Conservation (phyloP, 2,888 invertebrate species). For the Sarcophaga caerulescens region DNA sequence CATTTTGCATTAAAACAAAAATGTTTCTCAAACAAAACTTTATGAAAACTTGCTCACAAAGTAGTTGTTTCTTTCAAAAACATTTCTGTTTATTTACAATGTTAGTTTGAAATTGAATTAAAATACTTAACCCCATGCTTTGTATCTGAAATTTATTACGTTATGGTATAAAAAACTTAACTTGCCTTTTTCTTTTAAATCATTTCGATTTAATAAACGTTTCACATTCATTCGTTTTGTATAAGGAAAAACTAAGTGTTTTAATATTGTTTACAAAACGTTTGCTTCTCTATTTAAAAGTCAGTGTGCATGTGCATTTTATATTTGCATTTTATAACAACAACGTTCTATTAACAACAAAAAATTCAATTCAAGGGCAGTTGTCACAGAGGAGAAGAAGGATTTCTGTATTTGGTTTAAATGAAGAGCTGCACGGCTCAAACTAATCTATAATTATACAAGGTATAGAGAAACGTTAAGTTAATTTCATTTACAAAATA, state of each 20-base stretch:
- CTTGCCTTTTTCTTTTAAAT: constrained; percentile 44
- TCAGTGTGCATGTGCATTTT: background rate
- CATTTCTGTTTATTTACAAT: constrained; percentile 44
- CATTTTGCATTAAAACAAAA: constrained; percentile 51
- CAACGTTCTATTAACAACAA: constrained; percentile 26
- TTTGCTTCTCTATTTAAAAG: constrained; percentile 24
- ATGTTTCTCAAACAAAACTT: constrained; percentile 13
- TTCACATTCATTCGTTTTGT: constrained; percentile 21
- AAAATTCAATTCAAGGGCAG: constrained; percentile 10
- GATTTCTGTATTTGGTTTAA: constrained; percentile 37
- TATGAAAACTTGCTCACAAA: background rate
- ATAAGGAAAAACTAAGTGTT: constrained; percentile 19
- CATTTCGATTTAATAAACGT: background rate
- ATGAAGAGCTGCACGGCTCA: constrained; percentile 68
- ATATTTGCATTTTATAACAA: constrained; percentile 1
- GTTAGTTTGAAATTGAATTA: constrained; percentile 23
- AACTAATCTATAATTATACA: constrained; percentile 71
- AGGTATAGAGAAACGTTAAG: constrained; percentile 64
- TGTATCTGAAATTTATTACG: constrained; percentile 25
- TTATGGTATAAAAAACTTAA: constrained; percentile 30
- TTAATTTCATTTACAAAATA: constrained; percentile 15
- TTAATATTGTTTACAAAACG: constrained; percentile 14
- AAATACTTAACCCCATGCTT: constrained; percentile 35
- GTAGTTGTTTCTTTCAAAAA: background rate
- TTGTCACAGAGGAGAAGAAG: constrained; percentile 16